A percentile compares a stretch with the other conserved stretches of the same genome.
These are phyloP conservation scores for Hymenopus coronatus DNA, from an alignment of 2,888 invertebrate genomes.

Conservation along the genomic window DNA sequence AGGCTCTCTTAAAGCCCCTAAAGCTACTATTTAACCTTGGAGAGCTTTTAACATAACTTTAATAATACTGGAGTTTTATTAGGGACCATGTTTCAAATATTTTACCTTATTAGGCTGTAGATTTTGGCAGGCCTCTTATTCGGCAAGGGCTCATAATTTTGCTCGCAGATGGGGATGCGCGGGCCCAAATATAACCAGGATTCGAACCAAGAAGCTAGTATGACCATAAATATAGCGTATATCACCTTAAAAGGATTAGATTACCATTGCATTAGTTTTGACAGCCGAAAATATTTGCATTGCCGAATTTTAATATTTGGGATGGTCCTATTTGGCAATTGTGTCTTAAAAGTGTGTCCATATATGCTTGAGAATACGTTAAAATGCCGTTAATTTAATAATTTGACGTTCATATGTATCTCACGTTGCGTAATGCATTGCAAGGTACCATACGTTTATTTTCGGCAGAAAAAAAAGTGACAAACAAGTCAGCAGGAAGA, in stretches of 20 bases:
- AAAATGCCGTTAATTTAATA: no score
- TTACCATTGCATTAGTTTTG: neutral
- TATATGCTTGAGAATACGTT: neutral
- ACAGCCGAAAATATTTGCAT: neutral
- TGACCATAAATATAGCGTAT: neutral
- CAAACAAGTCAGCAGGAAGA: neutral
- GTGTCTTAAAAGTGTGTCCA: neutral
- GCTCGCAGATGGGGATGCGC: no score
- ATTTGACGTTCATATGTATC: no score
- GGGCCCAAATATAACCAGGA: neutral
- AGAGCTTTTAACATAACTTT: neutral
- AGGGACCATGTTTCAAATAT: neutral
- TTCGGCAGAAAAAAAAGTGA: constrained; percentile 1
- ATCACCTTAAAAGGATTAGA: neutral
- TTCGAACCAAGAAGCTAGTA: neutral
- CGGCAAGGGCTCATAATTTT: neutral
- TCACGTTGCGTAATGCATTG: neutral
- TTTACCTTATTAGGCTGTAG: neutral
- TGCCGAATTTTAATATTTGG: neutral
- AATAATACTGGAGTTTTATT: neutral
- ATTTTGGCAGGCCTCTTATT: neutral
- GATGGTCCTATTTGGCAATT: neutral
- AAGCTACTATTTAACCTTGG: neutral
- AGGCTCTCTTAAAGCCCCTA: neutral
- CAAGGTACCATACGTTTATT: neutral